Evolutionary conservation across 2,888 invertebrate species (phyloP).

Genomic region (Drosophila prostipennis): DNA sequence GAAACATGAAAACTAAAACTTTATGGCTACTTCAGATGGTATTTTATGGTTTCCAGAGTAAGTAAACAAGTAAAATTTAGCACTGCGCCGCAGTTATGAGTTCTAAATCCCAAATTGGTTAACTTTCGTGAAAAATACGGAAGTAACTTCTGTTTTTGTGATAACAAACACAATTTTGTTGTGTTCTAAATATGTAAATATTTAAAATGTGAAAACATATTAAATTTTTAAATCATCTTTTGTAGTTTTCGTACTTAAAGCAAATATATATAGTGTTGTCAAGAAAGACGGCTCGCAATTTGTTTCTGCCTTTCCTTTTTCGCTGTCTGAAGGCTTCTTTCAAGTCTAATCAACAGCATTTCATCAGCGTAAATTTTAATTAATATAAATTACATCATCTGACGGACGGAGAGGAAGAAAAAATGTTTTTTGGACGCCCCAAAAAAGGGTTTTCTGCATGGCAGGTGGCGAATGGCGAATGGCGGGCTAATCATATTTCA

Average conservation of each 20-base stretch:
- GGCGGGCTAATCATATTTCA: slow-evolving; percentile 74
- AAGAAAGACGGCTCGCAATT: not conserved
- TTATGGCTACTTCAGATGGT: slow-evolving; percentile 23
- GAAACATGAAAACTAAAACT: slow-evolving; percentile 19
- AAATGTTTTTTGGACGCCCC: slow-evolving; percentile 39
- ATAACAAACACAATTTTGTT: not conserved
- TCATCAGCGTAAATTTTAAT: slow-evolving; percentile 77
- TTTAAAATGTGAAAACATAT: no score
- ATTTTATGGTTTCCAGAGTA: slow-evolving; percentile 36
- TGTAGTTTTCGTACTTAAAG: not conserved
- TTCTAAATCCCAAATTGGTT: not conserved
- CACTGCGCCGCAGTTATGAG: not conserved
- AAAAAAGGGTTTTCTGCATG: slow-evolving; percentile 58
- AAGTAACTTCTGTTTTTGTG: not conserved
- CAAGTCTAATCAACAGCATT: slow-evolving; percentile 74
- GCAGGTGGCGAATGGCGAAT: slow-evolving; percentile 67
- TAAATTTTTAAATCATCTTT: no score
- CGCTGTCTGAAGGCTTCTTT: slow-evolving; percentile 48
- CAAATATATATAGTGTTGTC: not conserved
- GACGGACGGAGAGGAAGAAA: slow-evolving; percentile 26
- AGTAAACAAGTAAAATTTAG: slow-evolving; percentile 27
- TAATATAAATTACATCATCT: slow-evolving; percentile 75
- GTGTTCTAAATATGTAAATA: no score
- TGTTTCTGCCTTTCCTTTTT: slow-evolving; percentile 11
- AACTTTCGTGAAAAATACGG: not conserved